Conservation (phyloP, 2,888 invertebrate species). For the Conops quadrifasciatus region DNA sequence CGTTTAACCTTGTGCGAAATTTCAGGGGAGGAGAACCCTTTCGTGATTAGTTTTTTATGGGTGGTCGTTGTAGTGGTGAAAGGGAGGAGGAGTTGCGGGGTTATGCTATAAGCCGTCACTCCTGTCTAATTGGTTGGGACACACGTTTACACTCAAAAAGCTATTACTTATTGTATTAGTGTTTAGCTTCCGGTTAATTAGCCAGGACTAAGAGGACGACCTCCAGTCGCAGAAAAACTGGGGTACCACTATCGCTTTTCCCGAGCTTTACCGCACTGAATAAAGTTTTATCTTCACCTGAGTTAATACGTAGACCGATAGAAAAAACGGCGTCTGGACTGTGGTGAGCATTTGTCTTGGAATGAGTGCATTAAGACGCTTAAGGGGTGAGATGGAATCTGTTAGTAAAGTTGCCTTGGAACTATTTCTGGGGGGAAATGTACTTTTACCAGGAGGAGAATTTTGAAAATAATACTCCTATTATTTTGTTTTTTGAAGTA, state of each 20-base stretch:
- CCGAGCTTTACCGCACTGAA: too few relatives aligned
- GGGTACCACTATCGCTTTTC: neutral
- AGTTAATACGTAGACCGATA: neutral
- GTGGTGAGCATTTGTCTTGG: neutral
- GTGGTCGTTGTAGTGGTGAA: neutral
- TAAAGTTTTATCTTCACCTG: too few relatives aligned
- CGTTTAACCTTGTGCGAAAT: too few relatives aligned
- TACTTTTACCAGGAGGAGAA: too few relatives aligned
- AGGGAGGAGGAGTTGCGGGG: too few relatives aligned
- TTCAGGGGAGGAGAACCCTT: neutral
- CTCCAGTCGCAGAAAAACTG: neutral
- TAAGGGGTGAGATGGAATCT: neutral
- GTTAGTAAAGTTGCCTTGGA: neutral
- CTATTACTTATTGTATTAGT: slow-evolving; percentile 14
- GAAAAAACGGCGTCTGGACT: neutral
- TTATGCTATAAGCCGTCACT: neutral
- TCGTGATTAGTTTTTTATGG: neutral
- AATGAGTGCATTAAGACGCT: neutral
- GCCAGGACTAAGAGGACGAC: neutral
- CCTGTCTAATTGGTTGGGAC: slow-evolving; percentile 3
- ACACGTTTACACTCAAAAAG: slow-evolving; percentile 16
- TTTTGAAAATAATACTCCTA: too few relatives aligned
- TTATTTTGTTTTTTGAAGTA: too few relatives aligned
- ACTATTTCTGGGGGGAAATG: neutral
- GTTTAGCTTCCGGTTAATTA: slow-evolving; percentile 8